Base-by-base conservation (phyloP, 2,888 invertebrate species). In the Idaea aversata region DNA sequence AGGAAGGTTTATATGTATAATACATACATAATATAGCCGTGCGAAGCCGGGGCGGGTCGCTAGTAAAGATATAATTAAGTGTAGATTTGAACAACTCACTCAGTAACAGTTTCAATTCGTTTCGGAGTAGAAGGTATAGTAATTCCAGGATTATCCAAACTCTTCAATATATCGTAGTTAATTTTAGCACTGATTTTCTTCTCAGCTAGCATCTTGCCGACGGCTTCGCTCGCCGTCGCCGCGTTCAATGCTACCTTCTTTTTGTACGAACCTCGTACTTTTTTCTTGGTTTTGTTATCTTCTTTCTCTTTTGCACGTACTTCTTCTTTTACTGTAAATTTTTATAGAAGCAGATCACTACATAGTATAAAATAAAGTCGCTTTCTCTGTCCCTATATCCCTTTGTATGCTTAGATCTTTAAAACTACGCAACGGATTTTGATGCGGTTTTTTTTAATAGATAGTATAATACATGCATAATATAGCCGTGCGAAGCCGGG, bases 151-250 rank as follows among this genome's bases (percentile, higher is more conserved):
- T 86, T 86, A 73, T 95, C 96, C 65, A 99, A 90, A 75, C 96
- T 97, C 86, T 97, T 97, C 67, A 99, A 90, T 58, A 99, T 99
- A 76, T 99, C 99, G 82, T 99, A 99, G 89, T 99, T 99, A 65
- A 99, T 99, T 94, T 99, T 99, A 5, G 95, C 96, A 4, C 99
- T 99, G 72, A 99, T 96, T 83, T 97, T 97, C 89, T 98, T 98
- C 84, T 99, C 99, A 74, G 91, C 97, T 25, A 99, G 91, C 95
- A 99, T 98, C 90, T 98, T 98, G 84, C 98, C 98, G 61, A 99
- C 98, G 0, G 99, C 99, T 89, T 99, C 99, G 4, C 97, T 97
- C 65, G 95, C 94, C 0, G 95, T 95, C 0, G 96, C 95, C 0
- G 96, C 96, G 57, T 94, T 94, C 60, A 94, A 93, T 3, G 93